Evolutionary conservation across 2,888 invertebrate genomes (phyloP).

Genomic region (Nomada ferruginata): DNA sequence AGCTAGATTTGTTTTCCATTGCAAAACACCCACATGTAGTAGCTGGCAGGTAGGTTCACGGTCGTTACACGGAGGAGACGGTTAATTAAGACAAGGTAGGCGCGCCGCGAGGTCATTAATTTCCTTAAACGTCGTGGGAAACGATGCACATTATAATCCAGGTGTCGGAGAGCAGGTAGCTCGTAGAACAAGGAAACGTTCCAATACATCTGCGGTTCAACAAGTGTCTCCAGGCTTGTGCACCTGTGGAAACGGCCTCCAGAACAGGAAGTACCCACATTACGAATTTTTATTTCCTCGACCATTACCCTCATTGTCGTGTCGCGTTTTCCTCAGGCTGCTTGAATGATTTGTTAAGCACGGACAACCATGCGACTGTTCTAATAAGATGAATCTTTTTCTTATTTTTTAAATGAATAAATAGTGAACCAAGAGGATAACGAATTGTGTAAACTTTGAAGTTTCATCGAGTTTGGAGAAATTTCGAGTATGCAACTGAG

Average conservation of each 20-base stretch:
- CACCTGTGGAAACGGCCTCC: conserved; percentile 67
- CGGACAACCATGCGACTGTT: not conserved
- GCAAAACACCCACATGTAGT: conserved; percentile 60
- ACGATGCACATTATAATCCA: conserved; percentile 52
- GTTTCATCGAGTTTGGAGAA: no score
- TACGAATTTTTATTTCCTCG: conserved; percentile 28
- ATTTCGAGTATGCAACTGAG: no score
- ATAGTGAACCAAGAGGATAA: no score
- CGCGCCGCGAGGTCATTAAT: conserved; percentile 27
- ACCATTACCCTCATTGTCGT: conserved; percentile 3
- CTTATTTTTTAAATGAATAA: no score
- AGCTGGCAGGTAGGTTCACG: not conserved
- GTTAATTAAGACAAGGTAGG: conserved; percentile 38
- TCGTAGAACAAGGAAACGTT: conserved; percentile 56
- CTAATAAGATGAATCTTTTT: not conserved
- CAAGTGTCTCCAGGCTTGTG: conserved; percentile 64
- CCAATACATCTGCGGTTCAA: conserved; percentile 73
- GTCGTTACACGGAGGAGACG: conserved; percentile 11
- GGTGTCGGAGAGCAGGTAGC: conserved; percentile 72
- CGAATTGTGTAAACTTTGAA: no score
- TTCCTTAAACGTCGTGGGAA: conserved; percentile 65
- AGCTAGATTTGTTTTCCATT: conserved; percentile 35
- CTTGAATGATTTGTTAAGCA: not conserved
- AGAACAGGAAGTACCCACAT: conserved; percentile 74
- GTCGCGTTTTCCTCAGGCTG: not conserved